Percentiles rank a stretch among this genome's conserved stretches.
phyloP scores from a whole-genome alignment of 2,888 invertebrate genomes.

The Rhagonycha lutea region DNA sequence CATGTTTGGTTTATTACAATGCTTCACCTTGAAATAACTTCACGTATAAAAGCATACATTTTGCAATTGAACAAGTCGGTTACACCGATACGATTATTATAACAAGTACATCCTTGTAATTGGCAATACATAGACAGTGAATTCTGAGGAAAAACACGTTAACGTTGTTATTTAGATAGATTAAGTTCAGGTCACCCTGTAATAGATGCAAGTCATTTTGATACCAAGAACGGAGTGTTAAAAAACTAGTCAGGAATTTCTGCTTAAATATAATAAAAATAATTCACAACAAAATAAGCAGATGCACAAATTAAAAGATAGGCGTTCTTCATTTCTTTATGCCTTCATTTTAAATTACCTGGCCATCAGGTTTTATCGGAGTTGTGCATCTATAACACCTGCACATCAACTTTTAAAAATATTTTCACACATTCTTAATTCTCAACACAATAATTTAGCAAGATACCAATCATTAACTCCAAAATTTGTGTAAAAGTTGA shows the following conservation, averaged over 20 bases:
- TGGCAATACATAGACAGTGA: background rate
- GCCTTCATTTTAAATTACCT: slow-evolving; percentile 4
- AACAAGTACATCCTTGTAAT: background rate
- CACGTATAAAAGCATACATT: slow-evolving; percentile 23
- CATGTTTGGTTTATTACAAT: slow-evolving; percentile 11
- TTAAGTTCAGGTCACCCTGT: background rate
- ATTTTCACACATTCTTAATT: background rate
- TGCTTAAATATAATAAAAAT: background rate
- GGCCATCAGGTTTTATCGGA: background rate
- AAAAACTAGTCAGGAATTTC: slow-evolving; percentile 1
- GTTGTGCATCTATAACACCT: background rate
- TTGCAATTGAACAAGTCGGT: slow-evolving; percentile 24
- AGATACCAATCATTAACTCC: background rate
- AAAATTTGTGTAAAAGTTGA: background rate
- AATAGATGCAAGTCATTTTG: background rate
- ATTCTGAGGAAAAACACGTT: background rate
- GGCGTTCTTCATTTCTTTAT: background rate
- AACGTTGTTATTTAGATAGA: background rate
- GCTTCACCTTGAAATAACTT: slow-evolving; percentile 32
- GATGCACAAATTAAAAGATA: slow-evolving; percentile 4
- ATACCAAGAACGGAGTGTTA: background rate
- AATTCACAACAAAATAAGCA: slow-evolving; percentile 1
- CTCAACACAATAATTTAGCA: background rate
- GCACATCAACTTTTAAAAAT: slow-evolving; percentile 1
- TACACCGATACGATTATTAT: slow-evolving; percentile 4